These are phyloP conservation scores for Linepithema humile DNA, from an alignment of 1,140 invertebrate species.

Conservation along the genomic window DNA sequence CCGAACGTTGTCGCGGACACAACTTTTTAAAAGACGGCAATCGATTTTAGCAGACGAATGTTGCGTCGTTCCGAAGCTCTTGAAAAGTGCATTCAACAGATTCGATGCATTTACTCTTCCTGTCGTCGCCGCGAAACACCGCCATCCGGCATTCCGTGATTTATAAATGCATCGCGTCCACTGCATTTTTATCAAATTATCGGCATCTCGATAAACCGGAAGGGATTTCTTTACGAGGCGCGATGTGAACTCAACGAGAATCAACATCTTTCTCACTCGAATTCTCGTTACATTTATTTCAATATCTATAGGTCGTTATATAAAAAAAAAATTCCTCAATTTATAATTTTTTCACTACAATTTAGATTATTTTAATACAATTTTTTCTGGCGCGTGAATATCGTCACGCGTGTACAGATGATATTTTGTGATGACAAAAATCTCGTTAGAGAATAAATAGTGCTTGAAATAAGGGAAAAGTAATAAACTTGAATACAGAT, in stretches of 20 bases:
- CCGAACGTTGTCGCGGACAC: conserved; percentile 4
- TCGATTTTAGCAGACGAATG: conserved; percentile 40
- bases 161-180: conserved; percentile 40
- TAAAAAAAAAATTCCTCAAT: no score
- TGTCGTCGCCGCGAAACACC: conserved; percentile 33
- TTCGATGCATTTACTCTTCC: conserved; percentile 42
- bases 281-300: background rate
- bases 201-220: conserved; percentile 21
- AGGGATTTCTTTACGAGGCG: background rate
- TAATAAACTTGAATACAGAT: background rate
- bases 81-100: conserved; percentile 39
- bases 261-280: background rate
- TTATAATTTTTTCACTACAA: no score
- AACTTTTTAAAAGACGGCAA: conserved; percentile 28
- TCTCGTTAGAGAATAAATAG: background rate
- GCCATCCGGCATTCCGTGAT: conserved; percentile 12
- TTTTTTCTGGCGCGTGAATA: no score
- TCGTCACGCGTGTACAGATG: no score
- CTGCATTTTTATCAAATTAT: conserved; percentile 35
- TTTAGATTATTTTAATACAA: no score
- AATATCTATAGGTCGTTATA: no score
- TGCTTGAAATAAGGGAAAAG: background rate
- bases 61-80: conserved; percentile 10
- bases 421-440: no score
- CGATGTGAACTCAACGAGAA: background rate